Conservation (phyloP, 2,888 invertebrate genomes). For the Tortrix viridana region DNA sequence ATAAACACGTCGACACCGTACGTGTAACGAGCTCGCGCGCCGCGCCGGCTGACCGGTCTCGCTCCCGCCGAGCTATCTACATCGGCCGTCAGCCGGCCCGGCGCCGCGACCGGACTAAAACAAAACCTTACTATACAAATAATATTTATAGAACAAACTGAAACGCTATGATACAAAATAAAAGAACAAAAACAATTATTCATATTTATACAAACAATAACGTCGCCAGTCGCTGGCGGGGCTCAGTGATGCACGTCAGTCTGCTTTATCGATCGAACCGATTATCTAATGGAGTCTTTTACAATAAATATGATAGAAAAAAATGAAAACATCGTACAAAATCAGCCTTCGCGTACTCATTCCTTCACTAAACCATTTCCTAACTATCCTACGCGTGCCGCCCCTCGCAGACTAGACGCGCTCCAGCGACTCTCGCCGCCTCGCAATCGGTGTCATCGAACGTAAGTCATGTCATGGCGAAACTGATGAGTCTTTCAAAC, state of each 20-base stretch:
- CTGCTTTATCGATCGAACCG: conserved; percentile 31
- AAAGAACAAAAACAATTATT: conserved; percentile 58
- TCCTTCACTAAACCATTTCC: conserved; percentile 61
- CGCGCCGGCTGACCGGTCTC: conserved; percentile 9
- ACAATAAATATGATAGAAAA: conserved; percentile 41
- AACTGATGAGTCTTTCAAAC: conserved; percentile 1
- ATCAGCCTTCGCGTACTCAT: conserved; percentile 73
- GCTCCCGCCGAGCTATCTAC: no score
- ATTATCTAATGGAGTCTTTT: conserved; percentile 32
- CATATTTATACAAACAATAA: conserved; percentile 55
- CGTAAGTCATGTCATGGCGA: conserved; percentile 27
- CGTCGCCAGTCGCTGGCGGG: conserved; percentile 24
- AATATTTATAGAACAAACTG: conserved; percentile 61
- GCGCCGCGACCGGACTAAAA: conserved; percentile 54
- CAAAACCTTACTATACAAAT: conserved; percentile 72
- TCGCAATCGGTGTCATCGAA: conserved; percentile 3
- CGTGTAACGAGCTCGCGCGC: neutral
- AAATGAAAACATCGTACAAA: conserved; percentile 62
- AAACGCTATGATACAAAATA: conserved; percentile 73
- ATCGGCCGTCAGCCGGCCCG: conserved; percentile 19
- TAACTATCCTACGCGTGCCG: conserved; percentile 49
- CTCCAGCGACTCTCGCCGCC: neutral
- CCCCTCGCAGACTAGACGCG: conserved; percentile 21
- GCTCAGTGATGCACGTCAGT: conserved; percentile 20
- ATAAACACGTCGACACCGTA: neutral